Percentiles rank a stretch among this genome's conserved stretches.
phyloP scores from a whole-genome alignment of 2,113 vertebrate genomes.

The Gallinago jamesoni region DNA sequence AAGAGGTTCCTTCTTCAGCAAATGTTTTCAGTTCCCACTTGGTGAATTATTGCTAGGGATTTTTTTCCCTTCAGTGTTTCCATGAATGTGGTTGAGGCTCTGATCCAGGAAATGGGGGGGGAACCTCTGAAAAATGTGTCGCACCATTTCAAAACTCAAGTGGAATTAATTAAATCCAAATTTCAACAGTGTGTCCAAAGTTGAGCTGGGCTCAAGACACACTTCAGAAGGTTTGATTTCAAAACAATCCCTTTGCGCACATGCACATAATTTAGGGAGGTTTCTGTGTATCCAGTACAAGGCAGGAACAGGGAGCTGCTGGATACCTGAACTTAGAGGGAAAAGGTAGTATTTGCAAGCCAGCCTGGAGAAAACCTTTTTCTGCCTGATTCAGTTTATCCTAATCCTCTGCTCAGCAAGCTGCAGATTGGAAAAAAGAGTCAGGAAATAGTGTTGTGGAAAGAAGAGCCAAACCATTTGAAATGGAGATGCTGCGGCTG shows the following conservation, averaged over 20 bases:
- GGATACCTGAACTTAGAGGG: background rate
- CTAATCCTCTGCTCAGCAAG: conserved; percentile 32
- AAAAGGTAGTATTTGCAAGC: background rate
- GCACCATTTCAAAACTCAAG: conserved; percentile 66
- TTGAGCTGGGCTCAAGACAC: conserved; percentile 63
- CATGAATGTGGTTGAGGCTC: conserved; percentile 69
- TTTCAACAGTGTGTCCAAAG: conserved; percentile 67
- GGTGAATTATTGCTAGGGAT: conserved; percentile 63
- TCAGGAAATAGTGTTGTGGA: conserved; percentile 26
- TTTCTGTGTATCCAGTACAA: background rate
- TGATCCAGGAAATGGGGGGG: conserved; percentile 61
- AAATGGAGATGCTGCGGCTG: conserved; percentile 15
- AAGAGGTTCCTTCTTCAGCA: conserved; percentile 41
- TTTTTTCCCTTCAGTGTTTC: conserved; percentile 57
- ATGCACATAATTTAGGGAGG: conserved; percentile 41
- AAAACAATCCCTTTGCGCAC: conserved; percentile 46
- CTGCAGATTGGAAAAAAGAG: conserved; percentile 12
- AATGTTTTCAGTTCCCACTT: conserved; percentile 58
- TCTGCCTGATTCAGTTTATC: conserved; percentile 3
- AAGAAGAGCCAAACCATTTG: background rate
- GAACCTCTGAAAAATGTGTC: conserved; percentile 64
- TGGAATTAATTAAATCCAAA: conserved; percentile 78
- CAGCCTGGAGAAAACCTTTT: background rate
- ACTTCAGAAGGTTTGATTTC: conserved; percentile 67
- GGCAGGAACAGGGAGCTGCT: background rate